Conservation (phyloP, 2,113 vertebrate species). For the Taurulus bubalis region DNA sequence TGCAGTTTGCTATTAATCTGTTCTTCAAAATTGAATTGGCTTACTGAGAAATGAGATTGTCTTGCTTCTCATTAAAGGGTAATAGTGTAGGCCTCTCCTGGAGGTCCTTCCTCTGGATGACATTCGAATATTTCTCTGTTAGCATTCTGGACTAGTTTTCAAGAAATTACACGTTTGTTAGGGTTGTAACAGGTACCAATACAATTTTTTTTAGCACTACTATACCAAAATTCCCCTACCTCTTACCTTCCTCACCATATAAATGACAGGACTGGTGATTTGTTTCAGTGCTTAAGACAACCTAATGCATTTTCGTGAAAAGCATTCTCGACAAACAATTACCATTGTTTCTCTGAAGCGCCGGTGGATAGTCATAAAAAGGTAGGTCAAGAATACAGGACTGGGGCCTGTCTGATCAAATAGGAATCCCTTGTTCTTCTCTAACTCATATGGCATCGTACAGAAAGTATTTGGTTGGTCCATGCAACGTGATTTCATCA, state of each 20-base stretch:
- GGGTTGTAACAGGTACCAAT: not conserved
- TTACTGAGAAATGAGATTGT: conserved; percentile 70
- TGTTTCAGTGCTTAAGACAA: not conserved
- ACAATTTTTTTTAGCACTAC: not conserved
- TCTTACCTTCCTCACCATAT: not conserved
- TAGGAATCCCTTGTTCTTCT: no score
- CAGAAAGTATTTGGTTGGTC: not conserved
- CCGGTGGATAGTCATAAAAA: no score
- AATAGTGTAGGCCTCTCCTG: conserved; percentile 22
- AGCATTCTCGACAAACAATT: not conserved
- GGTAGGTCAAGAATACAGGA: no score
- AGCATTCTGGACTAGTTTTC: not conserved
- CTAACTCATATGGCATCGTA: not conserved
- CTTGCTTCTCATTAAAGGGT: conserved; percentile 69
- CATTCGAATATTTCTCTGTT: conserved; percentile 29
- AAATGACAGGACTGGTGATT: not conserved
- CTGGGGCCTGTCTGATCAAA: no score
- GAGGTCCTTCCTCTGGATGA: conserved; percentile 3
- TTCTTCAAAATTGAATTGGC: conserved; percentile 63
- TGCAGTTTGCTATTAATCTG: conserved; percentile 73
- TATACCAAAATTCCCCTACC: not conserved
- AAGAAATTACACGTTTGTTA: not conserved
- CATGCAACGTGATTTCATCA: not conserved
- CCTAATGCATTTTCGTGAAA: not conserved
- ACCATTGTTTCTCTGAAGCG: not conserved